phyloP scores from a whole-genome alignment of 2,797 vertebrate genomes.

The Spinus pinus region DNA sequence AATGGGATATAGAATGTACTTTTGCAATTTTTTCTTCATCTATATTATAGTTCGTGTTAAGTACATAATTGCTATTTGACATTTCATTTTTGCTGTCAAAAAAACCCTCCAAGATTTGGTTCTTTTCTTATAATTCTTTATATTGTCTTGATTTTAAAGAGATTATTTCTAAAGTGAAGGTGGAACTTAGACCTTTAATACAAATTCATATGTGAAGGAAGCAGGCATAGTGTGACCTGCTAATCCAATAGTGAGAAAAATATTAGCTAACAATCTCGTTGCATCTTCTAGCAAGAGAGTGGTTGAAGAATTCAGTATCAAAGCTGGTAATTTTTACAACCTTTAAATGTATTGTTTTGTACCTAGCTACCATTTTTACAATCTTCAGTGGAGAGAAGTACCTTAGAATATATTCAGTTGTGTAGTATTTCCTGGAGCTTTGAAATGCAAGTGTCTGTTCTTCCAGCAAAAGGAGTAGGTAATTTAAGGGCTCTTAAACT shows the following conservation, averaged over 20 bases:
- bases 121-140: neutral
- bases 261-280: neutral
- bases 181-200: neutral
- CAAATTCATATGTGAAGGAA: neutral
- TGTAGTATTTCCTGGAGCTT: neutral
- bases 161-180: neutral
- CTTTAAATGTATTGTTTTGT: neutral
- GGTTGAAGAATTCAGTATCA: neutral
- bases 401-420: neutral
- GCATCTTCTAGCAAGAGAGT: neutral
- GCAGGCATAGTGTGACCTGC: neutral
- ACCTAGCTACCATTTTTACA: neutral
- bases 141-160: neutral
- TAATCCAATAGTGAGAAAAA: neutral
- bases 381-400: neutral
- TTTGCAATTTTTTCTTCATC: neutral
- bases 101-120: neutral
- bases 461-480: neutral
- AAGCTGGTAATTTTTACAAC: neutral
- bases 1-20: neutral
- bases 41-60: neutral
- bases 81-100: neutral
- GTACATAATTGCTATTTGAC: neutral
- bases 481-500: constrained; percentile 18
- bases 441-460: constrained; percentile 12